Base-by-base conservation (phyloP, 2,888 invertebrate species). In the Patella depressa region DNA sequence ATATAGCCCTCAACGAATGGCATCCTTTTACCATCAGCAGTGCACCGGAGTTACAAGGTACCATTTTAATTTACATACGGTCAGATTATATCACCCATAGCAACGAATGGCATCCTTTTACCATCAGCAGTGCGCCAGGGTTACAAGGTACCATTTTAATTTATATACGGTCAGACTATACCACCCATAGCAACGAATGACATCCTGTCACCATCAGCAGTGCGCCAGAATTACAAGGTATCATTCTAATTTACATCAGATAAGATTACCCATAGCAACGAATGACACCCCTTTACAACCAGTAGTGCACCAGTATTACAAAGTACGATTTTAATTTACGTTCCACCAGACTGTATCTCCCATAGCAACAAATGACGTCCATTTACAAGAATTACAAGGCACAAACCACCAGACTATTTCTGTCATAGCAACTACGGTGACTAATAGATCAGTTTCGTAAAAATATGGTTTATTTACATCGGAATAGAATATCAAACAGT, bases 81-180 rank as follows among this genome's bases (percentile, higher is more conserved):
- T 12, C 15, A 5, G 15, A 9, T 14, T 12, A 12, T 73, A 53
- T n/a, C 11, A 11, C 53, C 9, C 55, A 54, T 11, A 29, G n/a
- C 78, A 96, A 96, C 88, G 98, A 98, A 92, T 98, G 98, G 98
- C 98, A 98, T 93, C 98, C 98, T 0, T 98, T 98, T 89, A 98
- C 98, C 1, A 96, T 98, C 83, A 98, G 97, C 93, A 97, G 97
- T 87, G 97, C 98, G 11, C 98, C 98, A 0, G 98, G 98, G 91
- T 95, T 97, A 90, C 95, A 96, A 93, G 96, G 96, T 92, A 82
- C 9, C 73, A n/a, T 19, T 53, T 24, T 24, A 24, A 17, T 19
- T 29, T 3, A 15, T 54, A 12, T 73, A 45, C 1, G 3, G 17
- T 11, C 15, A 14, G 15, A 7, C 19, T 12, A 95, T 98, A 76